Percentiles rank a stretch among this genome's conserved stretches.
These are phyloP conservation scores for Pelodytes ibericus DNA, from an alignment of 2,797 vertebrate genomes.

Conservation along the genomic window DNA sequence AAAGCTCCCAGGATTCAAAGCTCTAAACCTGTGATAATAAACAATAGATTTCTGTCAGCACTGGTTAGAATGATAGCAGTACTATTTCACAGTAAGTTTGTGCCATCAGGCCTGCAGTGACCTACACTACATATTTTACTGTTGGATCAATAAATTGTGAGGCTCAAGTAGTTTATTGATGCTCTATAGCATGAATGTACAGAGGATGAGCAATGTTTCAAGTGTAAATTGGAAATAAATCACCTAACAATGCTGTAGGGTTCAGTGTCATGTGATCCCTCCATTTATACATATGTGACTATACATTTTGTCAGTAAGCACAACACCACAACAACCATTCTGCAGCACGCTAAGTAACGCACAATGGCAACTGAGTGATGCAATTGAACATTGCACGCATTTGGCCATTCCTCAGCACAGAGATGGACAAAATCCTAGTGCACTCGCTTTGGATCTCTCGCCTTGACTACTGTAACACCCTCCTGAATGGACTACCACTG, in stretches of 20 bases:
- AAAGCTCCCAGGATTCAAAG: conserved; percentile 25
- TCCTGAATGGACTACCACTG: too few relatives aligned
- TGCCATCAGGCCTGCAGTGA: conserved; percentile 16
- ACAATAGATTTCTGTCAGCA: conserved; percentile 47
- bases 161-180: conserved; percentile 44
- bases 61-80: conserved; percentile 38
- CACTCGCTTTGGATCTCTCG: too few relatives aligned
- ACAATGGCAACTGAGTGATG: too few relatives aligned
- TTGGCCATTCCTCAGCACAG: too few relatives aligned
- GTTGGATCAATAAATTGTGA: conserved; percentile 37
- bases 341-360: too few relatives aligned
- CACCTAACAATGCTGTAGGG: conserved; percentile 7
- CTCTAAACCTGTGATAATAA: conserved; percentile 36
- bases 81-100: conserved; percentile 28
- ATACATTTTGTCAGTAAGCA: not conserved
- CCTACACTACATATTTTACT: conserved; percentile 40
- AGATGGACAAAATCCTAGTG: too few relatives aligned
- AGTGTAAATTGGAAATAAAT: conserved; percentile 49
- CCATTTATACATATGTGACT: not conserved
- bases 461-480: too few relatives aligned
- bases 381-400: too few relatives aligned
- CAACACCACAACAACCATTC: not conserved
- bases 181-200: conserved; percentile 5
- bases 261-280: not conserved
- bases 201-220: conserved; percentile 36